Conservation (phyloP, 1,140 invertebrate genomes). For the Tetramorium alpestre region DNA sequence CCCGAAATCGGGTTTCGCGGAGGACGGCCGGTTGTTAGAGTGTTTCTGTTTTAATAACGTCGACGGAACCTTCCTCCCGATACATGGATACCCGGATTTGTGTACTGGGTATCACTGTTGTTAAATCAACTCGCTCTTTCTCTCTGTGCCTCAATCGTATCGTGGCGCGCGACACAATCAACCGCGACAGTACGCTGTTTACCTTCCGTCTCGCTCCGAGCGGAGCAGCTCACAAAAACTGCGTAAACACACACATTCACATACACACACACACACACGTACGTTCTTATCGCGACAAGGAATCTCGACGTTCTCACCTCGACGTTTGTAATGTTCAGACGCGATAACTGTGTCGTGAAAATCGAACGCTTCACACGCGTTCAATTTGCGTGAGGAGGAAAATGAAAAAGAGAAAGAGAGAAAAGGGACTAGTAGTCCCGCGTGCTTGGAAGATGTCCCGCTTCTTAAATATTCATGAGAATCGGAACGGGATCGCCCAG, state of each 20-base stretch:
- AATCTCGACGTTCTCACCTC: neutral
- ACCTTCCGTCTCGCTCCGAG: neutral
- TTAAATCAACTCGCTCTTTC: neutral
- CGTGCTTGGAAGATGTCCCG: slow-evolving; percentile 15
- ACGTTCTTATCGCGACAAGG: neutral
- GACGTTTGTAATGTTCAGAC: no score
- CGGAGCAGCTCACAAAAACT: neutral
- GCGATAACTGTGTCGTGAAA: neutral
- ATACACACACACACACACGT: no score
- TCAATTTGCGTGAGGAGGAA: neutral
- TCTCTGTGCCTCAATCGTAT: neutral
- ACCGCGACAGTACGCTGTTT: neutral
- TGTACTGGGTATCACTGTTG: neutral
- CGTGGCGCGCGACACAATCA: neutral
- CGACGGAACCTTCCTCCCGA: neutral
- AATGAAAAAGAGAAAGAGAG: no score
- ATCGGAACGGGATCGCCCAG: slow-evolving; percentile 3
- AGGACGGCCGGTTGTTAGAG: neutral
- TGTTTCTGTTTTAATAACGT: neutral
- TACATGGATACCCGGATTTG: neutral
- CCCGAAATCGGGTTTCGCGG: neutral
- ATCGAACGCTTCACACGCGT: neutral
- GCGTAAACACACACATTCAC: neutral
- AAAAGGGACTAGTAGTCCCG: neutral
- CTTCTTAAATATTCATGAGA: slow-evolving; percentile 52